Conservation (phyloP, 2,888 invertebrate genomes). For the Limnephilus rhombicus region DNA sequence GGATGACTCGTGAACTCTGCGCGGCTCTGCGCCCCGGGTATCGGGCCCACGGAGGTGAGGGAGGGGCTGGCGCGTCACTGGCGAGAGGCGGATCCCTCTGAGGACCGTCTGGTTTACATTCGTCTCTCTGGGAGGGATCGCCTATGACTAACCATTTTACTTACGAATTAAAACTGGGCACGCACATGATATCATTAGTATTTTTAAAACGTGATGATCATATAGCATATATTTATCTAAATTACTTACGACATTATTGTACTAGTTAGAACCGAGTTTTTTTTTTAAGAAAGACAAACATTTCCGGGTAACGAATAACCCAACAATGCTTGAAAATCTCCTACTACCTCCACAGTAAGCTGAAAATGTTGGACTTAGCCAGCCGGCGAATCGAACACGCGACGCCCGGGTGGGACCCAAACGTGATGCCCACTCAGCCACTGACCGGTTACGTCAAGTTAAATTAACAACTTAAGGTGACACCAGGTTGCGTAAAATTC, state of each 20-base stretch:
- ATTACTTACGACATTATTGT: neutral
- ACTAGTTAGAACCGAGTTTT: neutral
- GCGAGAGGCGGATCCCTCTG: conserved; percentile 44
- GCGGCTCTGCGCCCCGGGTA: conserved; percentile 48
- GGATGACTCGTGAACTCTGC: conserved; percentile 26
- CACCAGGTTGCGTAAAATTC: no score
- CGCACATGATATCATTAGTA: conserved; percentile 28
- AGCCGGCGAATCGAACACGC: no score
- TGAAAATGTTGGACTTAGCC: no score
- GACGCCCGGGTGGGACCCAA: no score
- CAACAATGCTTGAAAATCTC: no score
- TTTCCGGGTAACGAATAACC: no score
- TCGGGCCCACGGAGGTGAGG: conserved; percentile 42
- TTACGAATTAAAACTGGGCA: neutral
- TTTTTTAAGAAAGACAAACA: no score
- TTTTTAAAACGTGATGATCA: neutral
- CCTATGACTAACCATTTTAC: neutral
- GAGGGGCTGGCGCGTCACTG: conserved; percentile 55
- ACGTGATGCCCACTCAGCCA: no score
- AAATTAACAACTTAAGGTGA: no score
- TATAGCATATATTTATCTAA: neutral
- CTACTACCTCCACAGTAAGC: no score
- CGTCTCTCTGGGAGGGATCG: conserved; percentile 19
- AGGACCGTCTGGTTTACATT: conserved; percentile 21
- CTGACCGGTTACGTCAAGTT: no score